phyloP scores from a whole-genome alignment of 2,797 vertebrate species.

The Lagorchestes hirsutus region DNA sequence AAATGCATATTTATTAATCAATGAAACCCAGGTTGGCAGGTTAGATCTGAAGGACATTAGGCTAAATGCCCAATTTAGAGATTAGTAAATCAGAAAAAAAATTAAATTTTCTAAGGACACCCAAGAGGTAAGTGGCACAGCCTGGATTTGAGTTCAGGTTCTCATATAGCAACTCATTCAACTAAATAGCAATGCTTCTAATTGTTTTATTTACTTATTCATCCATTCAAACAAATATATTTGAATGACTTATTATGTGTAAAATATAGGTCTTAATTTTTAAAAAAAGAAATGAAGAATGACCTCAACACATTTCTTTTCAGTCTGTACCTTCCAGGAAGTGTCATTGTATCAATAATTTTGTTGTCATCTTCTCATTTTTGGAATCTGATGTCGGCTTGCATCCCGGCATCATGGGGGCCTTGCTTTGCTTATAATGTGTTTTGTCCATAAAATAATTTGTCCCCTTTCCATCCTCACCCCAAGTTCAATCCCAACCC shows the following conservation, averaged over 20 bases:
- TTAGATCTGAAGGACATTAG: background rate
- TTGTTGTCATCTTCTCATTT: slow-evolving; percentile 38
- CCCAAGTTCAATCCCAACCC: background rate
- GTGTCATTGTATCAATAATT: slow-evolving; percentile 28
- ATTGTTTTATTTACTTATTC: background rate
- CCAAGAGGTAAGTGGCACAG: background rate
- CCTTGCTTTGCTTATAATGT: slow-evolving; percentile 63
- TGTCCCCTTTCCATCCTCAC: background rate
- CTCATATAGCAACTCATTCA: background rate
- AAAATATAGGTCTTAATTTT: background rate
- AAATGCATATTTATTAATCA: background rate
- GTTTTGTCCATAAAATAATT: slow-evolving; percentile 63
- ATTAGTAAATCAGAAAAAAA: background rate
- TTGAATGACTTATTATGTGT: background rate
- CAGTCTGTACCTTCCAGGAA: slow-evolving; percentile 32
- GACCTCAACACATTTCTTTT: background rate
- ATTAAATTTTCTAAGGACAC: background rate
- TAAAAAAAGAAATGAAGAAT: background rate
- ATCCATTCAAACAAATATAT: background rate
- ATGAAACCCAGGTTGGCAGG: background rate
- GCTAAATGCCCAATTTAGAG: background rate
- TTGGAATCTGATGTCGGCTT: slow-evolving; percentile 46
- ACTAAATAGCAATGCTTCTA: background rate
- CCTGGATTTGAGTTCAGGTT: background rate
- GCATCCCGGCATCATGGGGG: slow-evolving; percentile 18